phyloP scores from a whole-genome alignment of 2,888 invertebrate species.

The Lissocephala sabroskyi region DNA sequence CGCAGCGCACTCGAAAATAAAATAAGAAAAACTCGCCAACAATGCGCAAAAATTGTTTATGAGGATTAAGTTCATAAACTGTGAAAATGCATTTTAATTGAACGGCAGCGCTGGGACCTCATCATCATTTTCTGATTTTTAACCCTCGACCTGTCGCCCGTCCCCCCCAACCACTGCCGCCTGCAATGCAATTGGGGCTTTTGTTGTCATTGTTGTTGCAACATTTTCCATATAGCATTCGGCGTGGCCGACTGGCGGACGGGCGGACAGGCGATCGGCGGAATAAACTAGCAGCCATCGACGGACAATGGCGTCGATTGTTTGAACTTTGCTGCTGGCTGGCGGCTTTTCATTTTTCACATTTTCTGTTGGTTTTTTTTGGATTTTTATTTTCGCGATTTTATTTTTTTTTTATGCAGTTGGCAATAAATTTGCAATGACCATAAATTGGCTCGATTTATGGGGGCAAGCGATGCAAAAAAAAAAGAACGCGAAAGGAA shows the following conservation, averaged over 20 bases:
- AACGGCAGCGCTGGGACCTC: conserved; percentile 70
- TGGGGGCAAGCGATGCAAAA: conserved; percentile 33
- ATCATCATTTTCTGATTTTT: conserved; percentile 39
- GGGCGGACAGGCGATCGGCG: no score
- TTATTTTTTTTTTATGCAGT: conserved; percentile 4
- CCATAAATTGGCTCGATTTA: conserved; percentile 51
- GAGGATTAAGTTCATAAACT: conserved; percentile 67
- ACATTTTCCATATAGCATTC: background rate
- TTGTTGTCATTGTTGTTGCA: conserved; percentile 9
- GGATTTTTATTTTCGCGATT: conserved; percentile 8
- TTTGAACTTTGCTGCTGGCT: conserved; percentile 55
- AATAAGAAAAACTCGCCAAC: conserved; percentile 30
- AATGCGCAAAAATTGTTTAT: conserved; percentile 62
- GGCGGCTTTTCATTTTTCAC: conserved; percentile 6
- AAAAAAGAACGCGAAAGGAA: no score
- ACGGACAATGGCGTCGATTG: conserved; percentile 58
- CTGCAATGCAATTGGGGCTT: conserved; percentile 1
- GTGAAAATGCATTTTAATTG: conserved; percentile 72
- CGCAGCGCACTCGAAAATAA: no score
- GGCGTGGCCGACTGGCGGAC: no score
- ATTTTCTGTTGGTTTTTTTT: conserved; percentile 17
- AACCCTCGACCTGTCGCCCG: no score
- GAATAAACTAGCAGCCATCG: conserved; percentile 2
- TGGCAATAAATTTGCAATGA: conserved; percentile 58
- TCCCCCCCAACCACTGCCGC: no score